Percentiles rank a stretch among this genome's conserved stretches.
Evolutionary conservation across 2,888 invertebrate species (phyloP).

Genomic region (Cerastis rubricosa): DNA sequence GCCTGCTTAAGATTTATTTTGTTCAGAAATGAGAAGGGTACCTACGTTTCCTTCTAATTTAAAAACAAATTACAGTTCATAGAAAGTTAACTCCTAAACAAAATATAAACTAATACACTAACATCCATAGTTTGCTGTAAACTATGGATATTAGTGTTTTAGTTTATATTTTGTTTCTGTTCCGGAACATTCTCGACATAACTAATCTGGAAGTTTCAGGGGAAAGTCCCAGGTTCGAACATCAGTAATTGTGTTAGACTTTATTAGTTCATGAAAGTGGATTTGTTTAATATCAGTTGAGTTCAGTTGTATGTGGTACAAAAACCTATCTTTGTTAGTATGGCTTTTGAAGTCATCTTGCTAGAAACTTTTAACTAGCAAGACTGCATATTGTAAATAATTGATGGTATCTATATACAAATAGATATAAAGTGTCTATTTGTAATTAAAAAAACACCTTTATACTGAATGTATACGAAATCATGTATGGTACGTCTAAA

Average conservation of each 20-base stretch:
- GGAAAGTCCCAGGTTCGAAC: conserved; percentile 31
- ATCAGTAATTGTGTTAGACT: conserved; percentile 25
- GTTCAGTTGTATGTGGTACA: conserved; percentile 3
- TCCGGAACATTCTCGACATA: conserved; percentile 32
- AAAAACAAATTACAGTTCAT: background rate
- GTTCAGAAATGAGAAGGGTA: background rate
- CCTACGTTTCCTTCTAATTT: background rate
- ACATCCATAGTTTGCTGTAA: conserved; percentile 10
- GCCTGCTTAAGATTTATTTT: background rate
- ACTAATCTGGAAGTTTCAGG: conserved; percentile 18
- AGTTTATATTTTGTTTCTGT: too few relatives aligned
- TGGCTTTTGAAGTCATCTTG: background rate
- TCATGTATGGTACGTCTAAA: too few relatives aligned
- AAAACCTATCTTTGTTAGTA: background rate
- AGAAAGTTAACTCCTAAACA: conserved; percentile 11
- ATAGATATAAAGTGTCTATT: too few relatives aligned
- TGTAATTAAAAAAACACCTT: too few relatives aligned
- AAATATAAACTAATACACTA: conserved; percentile 21
- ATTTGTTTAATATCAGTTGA: conserved; percentile 14
- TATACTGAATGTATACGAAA: too few relatives aligned
- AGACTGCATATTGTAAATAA: background rate
- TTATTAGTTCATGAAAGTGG: conserved; percentile 10
- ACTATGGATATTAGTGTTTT: too few relatives aligned
- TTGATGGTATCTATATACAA: too few relatives aligned
- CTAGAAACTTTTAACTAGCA: background rate